Percentiles rank a stretch among this genome's conserved stretches.
Evolutionary conservation across 2,888 invertebrate species (phyloP).

Genomic region (Ophion ventricosus): DNA sequence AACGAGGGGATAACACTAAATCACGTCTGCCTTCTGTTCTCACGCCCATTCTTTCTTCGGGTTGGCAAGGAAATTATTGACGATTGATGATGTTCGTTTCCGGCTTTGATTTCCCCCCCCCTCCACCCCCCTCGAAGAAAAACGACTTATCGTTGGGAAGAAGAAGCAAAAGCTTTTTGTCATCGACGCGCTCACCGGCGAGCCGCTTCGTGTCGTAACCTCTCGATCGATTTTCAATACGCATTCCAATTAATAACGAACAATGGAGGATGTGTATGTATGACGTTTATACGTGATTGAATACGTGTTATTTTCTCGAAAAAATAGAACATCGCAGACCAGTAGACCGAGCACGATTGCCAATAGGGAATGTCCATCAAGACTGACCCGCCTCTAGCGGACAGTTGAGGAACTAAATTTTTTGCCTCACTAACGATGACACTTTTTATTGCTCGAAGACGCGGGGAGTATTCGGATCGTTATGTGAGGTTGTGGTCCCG

Average conservation of each 20-base stretch:
- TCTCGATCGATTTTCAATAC: background rate
- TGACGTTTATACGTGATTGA: background rate
- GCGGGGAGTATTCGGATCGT: no score
- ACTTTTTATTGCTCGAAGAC: no score
- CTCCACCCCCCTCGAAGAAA: no score
- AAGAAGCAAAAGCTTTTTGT: background rate
- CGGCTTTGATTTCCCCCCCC: background rate
- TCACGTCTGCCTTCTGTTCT: background rate
- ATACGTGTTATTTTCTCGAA: background rate
- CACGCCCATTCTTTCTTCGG: background rate
- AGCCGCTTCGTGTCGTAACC: background rate
- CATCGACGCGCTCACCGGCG: background rate
- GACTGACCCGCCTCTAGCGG: background rate
- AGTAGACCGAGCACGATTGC: background rate
- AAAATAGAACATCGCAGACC: background rate
- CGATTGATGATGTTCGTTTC: background rate
- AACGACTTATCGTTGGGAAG: background rate
- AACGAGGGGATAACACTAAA: background rate
- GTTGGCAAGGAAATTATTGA: background rate
- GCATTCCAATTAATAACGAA: background rate
- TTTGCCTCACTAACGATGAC: no score
- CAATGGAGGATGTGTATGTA: background rate
- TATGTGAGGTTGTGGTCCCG: no score
- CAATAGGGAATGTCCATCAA: background rate
- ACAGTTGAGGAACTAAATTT: no score